Evolutionary conservation across 1,140 invertebrate species (phyloP).

Genomic region (Ctenoplectra terminalis): DNA sequence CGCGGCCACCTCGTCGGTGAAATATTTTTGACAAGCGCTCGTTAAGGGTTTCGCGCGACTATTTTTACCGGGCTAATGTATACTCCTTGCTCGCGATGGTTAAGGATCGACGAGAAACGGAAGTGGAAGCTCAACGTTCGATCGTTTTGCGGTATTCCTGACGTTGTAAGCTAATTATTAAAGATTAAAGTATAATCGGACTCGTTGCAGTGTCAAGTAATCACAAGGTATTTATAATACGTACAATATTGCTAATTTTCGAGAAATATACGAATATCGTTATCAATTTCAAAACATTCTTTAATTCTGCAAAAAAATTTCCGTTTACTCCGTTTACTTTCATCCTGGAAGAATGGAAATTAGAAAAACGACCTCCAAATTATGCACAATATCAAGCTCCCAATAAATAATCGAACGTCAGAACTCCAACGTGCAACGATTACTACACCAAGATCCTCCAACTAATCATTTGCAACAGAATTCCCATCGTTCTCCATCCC

Average conservation of each 20-base stretch:
- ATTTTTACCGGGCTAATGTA: not conserved
- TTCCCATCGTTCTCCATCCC: not conserved
- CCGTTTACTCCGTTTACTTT: too few relatives aligned
- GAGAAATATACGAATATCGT: too few relatives aligned
- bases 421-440: not conserved
- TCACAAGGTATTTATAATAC: not conserved
- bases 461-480: conserved; percentile 1
- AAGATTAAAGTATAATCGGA: not conserved
- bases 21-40: conserved; percentile 44
- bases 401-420: not conserved
- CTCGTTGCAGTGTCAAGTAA: not conserved
- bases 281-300: too few relatives aligned
- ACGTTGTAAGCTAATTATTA: not conserved
- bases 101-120: not conserved
- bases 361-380: too few relatives aligned
- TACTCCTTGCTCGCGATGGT: not conserved
- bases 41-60: conserved; percentile 24
- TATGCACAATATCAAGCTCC: too few relatives aligned
- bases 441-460: not conserved
- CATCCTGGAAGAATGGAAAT: too few relatives aligned
- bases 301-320: too few relatives aligned
- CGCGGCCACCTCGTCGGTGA: conserved; percentile 16
- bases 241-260: too few relatives aligned
- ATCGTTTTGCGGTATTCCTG: not conserved
- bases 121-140: not conserved